Base-by-base conservation (phyloP, 2,113 vertebrate genomes). In the Toxotes chatareus region DNA sequence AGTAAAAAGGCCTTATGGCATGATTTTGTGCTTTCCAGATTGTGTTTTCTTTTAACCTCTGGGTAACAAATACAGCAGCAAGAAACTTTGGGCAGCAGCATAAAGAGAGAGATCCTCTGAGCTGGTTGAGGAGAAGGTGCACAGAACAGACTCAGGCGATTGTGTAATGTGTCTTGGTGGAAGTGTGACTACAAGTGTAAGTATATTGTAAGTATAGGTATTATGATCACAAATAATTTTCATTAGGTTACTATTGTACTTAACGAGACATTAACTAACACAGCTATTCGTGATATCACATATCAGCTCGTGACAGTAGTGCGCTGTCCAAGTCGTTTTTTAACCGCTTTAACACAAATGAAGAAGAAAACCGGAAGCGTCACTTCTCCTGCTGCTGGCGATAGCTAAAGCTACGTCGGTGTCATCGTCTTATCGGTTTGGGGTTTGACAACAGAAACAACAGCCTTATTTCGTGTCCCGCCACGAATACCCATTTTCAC, bases 321-420 rank as follows among this genome's bases (percentile, higher is more conserved):
- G 49, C 31, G 12, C 36, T 44, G 8, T 3, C 4, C 3, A 1
- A 9, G 9, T 5, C 9, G 0, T 19, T 44, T 38, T 65, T 31
- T 13, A 44, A 21, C 19, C 2, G 17, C 21, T 23, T 4, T 9
- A 16, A 27, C 11, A 57, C 19, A 2, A n/a, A 36, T 5, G 83
- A 91, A 86, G 88, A 89, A 90, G 83, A 84, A 83, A 85, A 67
- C 80, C 88, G 90, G 90, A 91, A 91, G 83, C 38, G 76, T 53
- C 32, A 3, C 46, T 61, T 27, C 27, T 77, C 27, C 68, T 88
- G 63, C 79, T 77, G 57, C 57, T 80, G 69, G 66, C 27, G 59
- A 79, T 40, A 70, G 86, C 83, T 80, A 51, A 83, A 78, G 87
- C 85, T 86, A 84, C 82, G 87, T 73, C 70, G 77, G 72, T 89